A percentile compares a stretch with the other conserved stretches of the same genome.
phyloP scores from a whole-genome alignment of 1,140 invertebrate species.

The Drosophila erecta region DNA sequence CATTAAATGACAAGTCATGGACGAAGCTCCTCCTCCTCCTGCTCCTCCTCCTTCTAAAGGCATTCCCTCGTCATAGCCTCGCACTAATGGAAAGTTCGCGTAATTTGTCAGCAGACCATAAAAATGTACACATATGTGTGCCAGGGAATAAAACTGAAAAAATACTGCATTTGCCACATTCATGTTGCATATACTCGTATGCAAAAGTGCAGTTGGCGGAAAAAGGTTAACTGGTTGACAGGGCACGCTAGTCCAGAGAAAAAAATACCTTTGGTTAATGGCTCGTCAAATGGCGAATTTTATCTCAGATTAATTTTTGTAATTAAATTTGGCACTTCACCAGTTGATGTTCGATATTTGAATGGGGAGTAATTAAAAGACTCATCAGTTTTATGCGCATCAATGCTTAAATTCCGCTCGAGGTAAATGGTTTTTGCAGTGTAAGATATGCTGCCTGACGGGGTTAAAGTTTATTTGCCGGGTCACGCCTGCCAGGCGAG shows the following conservation, averaged over 20 bases:
- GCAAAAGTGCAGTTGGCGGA: constrained; percentile 63
- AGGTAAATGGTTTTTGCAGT: not conserved
- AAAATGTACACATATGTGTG: constrained; percentile 47
- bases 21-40: not conserved
- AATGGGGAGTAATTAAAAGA: no score
- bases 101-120: constrained; percentile 80
- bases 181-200: constrained; percentile 8
- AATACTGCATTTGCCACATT: constrained; percentile 38
- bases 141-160: constrained; percentile 15
- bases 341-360: not conserved
- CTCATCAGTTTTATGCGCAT: no score
- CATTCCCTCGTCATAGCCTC: constrained; percentile 5
- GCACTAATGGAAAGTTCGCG: constrained; percentile 74
- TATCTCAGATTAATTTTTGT: no score
- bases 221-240: constrained; percentile 69
- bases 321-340: not conserved
- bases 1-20: constrained; percentile 41
- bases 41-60: constrained; percentile 10
- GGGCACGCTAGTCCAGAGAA: constrained; percentile 5
- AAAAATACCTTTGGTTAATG: not conserved
- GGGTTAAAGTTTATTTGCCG: constrained; percentile 71
- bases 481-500: constrained; percentile 39
- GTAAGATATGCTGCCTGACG: constrained; percentile 26
- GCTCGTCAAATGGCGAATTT: not conserved
- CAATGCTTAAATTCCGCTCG: no score